Evolutionary conservation across 1,140 invertebrate species (phyloP).

Genomic region (Nebria ingens): DNA sequence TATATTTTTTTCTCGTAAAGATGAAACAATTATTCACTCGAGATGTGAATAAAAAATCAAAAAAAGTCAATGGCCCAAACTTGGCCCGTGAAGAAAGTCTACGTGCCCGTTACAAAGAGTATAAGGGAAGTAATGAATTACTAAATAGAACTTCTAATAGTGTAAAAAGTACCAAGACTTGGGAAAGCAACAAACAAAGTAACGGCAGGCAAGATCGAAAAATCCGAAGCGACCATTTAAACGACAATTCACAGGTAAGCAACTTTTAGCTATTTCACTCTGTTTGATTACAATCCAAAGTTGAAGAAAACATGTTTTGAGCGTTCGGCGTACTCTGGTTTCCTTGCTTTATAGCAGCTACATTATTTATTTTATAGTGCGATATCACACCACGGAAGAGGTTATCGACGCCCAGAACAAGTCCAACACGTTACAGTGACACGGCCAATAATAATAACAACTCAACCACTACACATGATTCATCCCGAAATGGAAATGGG

Average conservation of each 20-base stretch:
- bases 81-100: constrained; percentile 42
- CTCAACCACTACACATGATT: not conserved
- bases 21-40: constrained; percentile 48
- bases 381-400: too few species aligned
- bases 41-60: constrained; percentile 47
- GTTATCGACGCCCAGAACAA: constrained; percentile 62
- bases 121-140: constrained; percentile 36
- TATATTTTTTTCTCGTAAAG: constrained; percentile 22
- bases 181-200: not conserved
- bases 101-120: constrained; percentile 42
- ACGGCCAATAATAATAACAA: constrained; percentile 7
- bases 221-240: not conserved
- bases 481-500: constrained; percentile 25
- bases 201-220: not conserved
- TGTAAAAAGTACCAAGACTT: not conserved
- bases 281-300: too few species aligned
- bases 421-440: constrained; percentile 40
- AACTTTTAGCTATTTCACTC: too few species aligned
- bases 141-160: too few species aligned
- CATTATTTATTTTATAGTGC: too few species aligned
- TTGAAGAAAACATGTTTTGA: too few species aligned
- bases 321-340: too few species aligned
- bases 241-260: not conserved
- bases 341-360: too few species aligned
- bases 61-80: constrained; percentile 25